Evolutionary conservation across 2,888 invertebrate species (phyloP), one percentile per base, ranked within the genome.

Genomic region (Strigamia maritima): DNA sequence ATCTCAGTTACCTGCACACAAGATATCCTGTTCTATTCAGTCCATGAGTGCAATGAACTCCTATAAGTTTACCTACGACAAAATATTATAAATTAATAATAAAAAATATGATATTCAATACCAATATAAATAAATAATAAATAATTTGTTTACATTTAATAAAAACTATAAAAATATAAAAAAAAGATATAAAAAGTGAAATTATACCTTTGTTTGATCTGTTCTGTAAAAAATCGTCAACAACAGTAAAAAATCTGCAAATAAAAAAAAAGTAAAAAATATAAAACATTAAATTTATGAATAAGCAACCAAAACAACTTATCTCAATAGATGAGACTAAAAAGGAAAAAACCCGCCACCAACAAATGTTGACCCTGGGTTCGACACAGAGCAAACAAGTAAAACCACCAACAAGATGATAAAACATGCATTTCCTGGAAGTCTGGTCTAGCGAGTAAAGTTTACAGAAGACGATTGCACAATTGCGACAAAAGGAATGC

Each of bases 21-120:
- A 70, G 70, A 70, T 70, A 70, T 70, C 70, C 70, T 70, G 70
- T 70, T 70, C 70, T 70, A 70, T 70, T 70, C 70, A 70, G 70
- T 70, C 70, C 70, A 70, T 70, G 70, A 14, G 70, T 70, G 70
- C 70, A 70, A 70, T 70, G 70, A 70, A 70, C 70, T 28, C 70
- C 70, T 70, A 70, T 28, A 26, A 70, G 70, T 70, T 70, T 70
- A 28, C 28, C 70, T 70, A 70, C 26, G 70, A 70, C 70, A 70
- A 70, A 12, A 26, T 70, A 70, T 70, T 70, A 70, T 70, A 70
- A 70, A 70, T 70, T 70, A 70, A 12, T 14, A 28, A 28, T 28
- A 28, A 70, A 70, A 54, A 35, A 35, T 10, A 10, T 70, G 70
- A 70, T 28, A 70, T 70, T 19, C 19, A 19, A 54, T 54, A 54